Percentiles rank a stretch among this genome's conserved stretches.
phyloP scores from a whole-genome alignment of 2,113 vertebrate species.

The Oncorhynchus tshawytscha region DNA sequence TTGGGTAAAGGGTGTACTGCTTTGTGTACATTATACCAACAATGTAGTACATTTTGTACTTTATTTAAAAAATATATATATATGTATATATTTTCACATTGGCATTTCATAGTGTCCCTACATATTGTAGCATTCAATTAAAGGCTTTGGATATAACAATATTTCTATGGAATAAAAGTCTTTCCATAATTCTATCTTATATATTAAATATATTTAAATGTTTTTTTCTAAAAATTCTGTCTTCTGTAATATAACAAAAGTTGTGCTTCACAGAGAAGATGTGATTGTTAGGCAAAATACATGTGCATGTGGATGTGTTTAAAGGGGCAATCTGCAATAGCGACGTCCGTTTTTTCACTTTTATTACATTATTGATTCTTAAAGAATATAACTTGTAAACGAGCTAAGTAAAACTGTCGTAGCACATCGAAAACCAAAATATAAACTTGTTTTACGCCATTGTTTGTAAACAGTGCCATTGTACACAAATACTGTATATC shows the following conservation, averaged over 20 bases:
- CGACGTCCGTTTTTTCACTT: too few species aligned
- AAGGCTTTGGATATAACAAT: conserved; percentile 1
- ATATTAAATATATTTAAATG: neutral
- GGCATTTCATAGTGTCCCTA: neutral
- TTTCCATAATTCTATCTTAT: neutral
- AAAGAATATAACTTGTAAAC: too few species aligned
- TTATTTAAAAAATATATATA: neutral
- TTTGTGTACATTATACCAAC: neutral
- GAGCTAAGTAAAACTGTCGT: too few species aligned
- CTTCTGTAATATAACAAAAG: neutral
- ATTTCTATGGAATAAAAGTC: neutral
- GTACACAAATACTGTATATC: too few species aligned
- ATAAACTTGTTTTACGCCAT: too few species aligned
- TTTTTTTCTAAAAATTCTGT: neutral
- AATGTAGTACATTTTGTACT: neutral
- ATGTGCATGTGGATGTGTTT: neutral
- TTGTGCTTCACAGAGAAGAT: neutral
- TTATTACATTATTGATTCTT: too few species aligned
- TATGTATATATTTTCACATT: neutral
- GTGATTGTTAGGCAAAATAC: neutral
- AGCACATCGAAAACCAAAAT: too few species aligned
- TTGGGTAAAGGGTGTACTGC: neutral
- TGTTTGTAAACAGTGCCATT: too few species aligned
- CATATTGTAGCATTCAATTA: neutral
- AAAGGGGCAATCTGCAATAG: too few species aligned